Evolutionary conservation across 1,140 invertebrate species (phyloP), one percentile per base, ranked within the genome.

Genomic region (Drosophila subobscura): DNA sequence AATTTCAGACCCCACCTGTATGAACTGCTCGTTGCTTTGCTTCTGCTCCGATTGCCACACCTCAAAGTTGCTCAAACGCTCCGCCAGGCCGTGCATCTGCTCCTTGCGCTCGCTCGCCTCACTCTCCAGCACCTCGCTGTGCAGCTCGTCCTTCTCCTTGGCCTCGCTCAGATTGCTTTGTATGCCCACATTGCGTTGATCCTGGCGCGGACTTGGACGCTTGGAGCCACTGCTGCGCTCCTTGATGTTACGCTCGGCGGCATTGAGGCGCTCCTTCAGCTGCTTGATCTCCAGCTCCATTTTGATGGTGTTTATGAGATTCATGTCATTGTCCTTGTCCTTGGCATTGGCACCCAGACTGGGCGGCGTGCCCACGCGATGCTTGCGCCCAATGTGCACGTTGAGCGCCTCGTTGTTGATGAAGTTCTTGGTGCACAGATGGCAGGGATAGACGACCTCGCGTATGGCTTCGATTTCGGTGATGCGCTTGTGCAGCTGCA

Each of bases 241-340:
- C 47, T 72, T 89, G 23, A 91, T 91, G 7, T 91, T 83, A 3
- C 71, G 68, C 44, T 91, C 91, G 1, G 91, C 89, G 2, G 73
- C 77, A 56, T 91, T 91, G 0, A 91, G 73, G 3, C 90, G 79
- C 33, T 91, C 91, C 47, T 91, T 91, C 1, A 91, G 55, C 23
- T 91, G 90, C 52, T 91, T 91, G 5, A 91, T 90, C 59, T 91
- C 91, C 50, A 91, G 72, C 41, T 91, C 91, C 66, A 91, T 80
- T 54, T 91, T 91, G 7, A 91, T 91, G 1, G 91, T 79, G 10
- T 91, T 91, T 5, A 91, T 91, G n/a, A 91, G 56, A 1, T 78
- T 70, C 23, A 80, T 33, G 49, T 91, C 91, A 20, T 80, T 91
- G n/a, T 90, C 83, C 16, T 70, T 73, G 2, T 76, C 77, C 52